phyloP scores from a whole-genome alignment of 2,113 vertebrate genomes.

The Python bivittatus region DNA sequence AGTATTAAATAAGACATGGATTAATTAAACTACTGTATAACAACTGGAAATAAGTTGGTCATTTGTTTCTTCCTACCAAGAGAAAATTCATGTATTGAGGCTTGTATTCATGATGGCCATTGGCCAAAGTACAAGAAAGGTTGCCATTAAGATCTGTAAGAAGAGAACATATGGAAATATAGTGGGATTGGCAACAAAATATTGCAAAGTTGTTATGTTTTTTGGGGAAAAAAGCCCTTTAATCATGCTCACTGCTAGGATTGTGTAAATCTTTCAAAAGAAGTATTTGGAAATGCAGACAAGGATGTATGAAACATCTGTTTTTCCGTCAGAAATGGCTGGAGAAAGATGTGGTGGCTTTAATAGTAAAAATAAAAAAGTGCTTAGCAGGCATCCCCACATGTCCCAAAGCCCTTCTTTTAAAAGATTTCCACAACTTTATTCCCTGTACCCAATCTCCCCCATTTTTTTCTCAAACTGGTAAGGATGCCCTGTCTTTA shows the following conservation, averaged over 20 bases:
- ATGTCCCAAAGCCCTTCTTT: background rate
- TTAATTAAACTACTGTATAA: constrained; percentile 30
- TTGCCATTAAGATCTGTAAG: constrained; percentile 59
- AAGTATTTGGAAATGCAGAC: background rate
- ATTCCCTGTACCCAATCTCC: too few species aligned
- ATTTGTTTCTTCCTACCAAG: constrained; percentile 53
- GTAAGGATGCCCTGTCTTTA: background rate
- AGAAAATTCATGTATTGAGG: constrained; percentile 46
- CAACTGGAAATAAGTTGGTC: constrained; percentile 40
- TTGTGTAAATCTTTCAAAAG: background rate
- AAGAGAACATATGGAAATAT: background rate
- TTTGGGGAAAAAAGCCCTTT: background rate
- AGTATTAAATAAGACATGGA: constrained; percentile 50
- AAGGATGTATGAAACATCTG: background rate
- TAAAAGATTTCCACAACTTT: too few species aligned
- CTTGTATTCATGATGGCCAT: constrained; percentile 63
- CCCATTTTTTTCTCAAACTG: background rate
- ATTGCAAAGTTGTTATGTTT: background rate
- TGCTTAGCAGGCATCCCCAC: background rate
- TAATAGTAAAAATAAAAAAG: background rate
- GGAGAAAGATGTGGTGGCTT: background rate
- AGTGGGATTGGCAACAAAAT: background rate
- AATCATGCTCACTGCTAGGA: background rate
- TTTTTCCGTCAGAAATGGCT: background rate
- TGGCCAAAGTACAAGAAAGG: constrained; percentile 59